Evolutionary conservation across 2,888 invertebrate species (phyloP), one percentile per base, ranked within the genome.

Genomic region (Agrypnus murinus): DNA sequence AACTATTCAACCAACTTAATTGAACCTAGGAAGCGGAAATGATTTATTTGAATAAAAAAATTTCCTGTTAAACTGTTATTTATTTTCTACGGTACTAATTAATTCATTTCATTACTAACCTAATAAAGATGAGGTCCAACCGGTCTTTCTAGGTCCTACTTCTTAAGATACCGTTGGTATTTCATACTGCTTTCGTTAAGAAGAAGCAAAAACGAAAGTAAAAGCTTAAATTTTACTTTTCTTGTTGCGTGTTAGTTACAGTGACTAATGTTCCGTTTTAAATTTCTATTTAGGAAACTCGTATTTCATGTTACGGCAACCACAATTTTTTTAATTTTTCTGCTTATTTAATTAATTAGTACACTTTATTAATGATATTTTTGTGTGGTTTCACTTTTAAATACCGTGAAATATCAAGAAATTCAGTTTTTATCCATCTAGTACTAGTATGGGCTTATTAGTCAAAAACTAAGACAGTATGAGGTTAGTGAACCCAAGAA

Each of bases 171-270:
- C 8, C 19, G 10, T 19, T 15, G 19, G 19, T 10, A 17, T 19
- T 10, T 46, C 17, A 8, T n/a, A n/a, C 10, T 3, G 25, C 25
- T 25, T 25, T 25, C 10, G 15, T 45, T 45, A 14, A n/a, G 3
- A 25, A 2, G 25, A 25, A 14, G 50, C 31, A 32, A 7, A 25
- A 53, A 53, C 34, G 55, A 55, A 55, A 55, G 55, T 55, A 55
- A 55, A 55, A 55, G 55, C 55, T 6, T 10, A 53, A 19, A 55
- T 55, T 36, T 55, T 36, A 55, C 55, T 55, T 55, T 55, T 55
- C 32, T 36, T 31, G 48, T 25, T 48, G 48, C 14, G 31, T 19
- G 10, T 46, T 46, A 46, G 46, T 19, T 19, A 46, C 46, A 46
- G 10, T 10, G 50, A 31, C 31, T n/a, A 25, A 46, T 46, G 46